Evolutionary conservation across 2,888 invertebrate species (phyloP).

Genomic region (Apamea anceps): DNA sequence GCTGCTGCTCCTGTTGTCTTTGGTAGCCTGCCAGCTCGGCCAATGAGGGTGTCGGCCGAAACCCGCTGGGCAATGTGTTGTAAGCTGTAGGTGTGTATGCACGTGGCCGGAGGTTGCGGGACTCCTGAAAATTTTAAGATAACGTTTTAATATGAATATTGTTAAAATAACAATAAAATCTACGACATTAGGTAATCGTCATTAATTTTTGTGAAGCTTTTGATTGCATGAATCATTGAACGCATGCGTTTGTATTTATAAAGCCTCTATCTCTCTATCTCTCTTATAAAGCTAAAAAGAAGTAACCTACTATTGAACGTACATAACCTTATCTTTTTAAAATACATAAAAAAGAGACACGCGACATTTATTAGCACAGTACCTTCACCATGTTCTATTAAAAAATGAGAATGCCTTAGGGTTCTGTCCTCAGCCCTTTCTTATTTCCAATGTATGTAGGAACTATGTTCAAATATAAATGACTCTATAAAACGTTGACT

Average conservation of each 20-base stretch:
- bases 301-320: neutral
- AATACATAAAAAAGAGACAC: neutral
- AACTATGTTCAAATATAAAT: neutral
- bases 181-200: no score
- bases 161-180: neutral
- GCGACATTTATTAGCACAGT: neutral
- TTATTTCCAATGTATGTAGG: neutral
- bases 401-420: constrained; percentile 8
- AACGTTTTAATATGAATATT: neutral
- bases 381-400: neutral
- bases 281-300: neutral
- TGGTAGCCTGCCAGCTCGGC: constrained; percentile 88
- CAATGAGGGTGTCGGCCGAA: constrained; percentile 85
- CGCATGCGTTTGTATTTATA: no score
- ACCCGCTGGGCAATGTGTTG: constrained; percentile 85
- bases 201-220: neutral
- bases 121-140: constrained; percentile 77
- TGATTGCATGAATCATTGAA: neutral
- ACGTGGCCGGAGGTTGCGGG: constrained; percentile 87
- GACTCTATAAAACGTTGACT: neutral
- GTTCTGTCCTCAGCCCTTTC: neutral
- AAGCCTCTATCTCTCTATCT: no score
- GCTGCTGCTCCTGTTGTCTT: constrained; percentile 72
- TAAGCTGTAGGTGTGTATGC: constrained; percentile 84
- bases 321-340: neutral